Conservation (phyloP, 1,140 invertebrate species). For the Trachymyrmex septentrionalis region DNA sequence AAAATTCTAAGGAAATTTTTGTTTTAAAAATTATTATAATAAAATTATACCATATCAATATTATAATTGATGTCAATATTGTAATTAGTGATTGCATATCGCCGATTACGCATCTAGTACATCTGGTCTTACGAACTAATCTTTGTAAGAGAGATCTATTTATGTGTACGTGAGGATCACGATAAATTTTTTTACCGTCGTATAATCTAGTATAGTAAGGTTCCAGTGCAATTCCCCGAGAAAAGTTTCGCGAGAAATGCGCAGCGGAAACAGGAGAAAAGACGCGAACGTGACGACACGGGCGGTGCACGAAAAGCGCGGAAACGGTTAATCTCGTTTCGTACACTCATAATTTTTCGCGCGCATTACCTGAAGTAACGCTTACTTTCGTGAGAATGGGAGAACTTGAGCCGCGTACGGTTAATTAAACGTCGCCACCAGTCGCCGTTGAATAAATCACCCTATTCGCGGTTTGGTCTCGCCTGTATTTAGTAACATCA, state of each 20-base stretch:
- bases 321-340: constrained; percentile 64
- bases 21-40: neutral
- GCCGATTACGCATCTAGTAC: neutral
- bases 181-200: constrained; percentile 25
- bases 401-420: constrained; percentile 61
- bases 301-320: constrained; percentile 45
- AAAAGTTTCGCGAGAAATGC: constrained; percentile 55
- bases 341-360: constrained; percentile 55
- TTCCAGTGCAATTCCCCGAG: constrained; percentile 36
- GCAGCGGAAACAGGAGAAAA: constrained; percentile 30
- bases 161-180: neutral
- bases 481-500: neutral
- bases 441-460: constrained; percentile 51
- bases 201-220: constrained; percentile 11
- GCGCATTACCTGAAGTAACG: constrained; percentile 52
- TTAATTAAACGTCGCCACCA: constrained; percentile 64
- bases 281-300: constrained; percentile 34
- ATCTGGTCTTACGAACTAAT: neutral
- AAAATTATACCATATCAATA: too few species aligned
- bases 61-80: too few species aligned
- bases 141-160: neutral
- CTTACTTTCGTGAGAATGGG: constrained; percentile 52
- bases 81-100: neutral
- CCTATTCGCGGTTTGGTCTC: neutral
- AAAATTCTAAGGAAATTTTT: neutral